Conservation (phyloP, 2,888 invertebrate genomes). For the Acutogordius australiensis region DNA sequence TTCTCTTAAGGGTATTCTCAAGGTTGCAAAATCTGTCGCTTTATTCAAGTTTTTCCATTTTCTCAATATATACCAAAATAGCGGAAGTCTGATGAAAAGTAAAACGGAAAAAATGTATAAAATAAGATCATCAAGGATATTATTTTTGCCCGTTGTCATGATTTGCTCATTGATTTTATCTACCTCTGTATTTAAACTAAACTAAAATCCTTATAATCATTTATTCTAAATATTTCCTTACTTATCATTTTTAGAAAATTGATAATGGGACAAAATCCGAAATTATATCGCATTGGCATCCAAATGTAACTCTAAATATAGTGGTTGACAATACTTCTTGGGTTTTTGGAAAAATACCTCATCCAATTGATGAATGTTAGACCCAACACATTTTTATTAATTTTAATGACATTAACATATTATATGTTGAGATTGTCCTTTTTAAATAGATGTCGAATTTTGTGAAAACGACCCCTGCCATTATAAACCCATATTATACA, state of each 20-base stretch:
- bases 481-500: conserved; percentile 69
- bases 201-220: too few species aligned
- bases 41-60: too few species aligned
- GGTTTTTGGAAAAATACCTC: conserved; percentile 60
- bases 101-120: too few species aligned
- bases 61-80: too few species aligned
- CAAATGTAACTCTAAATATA: conserved; percentile 74
- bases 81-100: too few species aligned
- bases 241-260: conserved; percentile 30
- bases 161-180: too few species aligned
- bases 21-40: too few species aligned
- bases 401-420: conserved; percentile 12
- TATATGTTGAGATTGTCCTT: too few species aligned
- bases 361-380: conserved; percentile 55
- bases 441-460: not conserved
- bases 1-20: too few species aligned
- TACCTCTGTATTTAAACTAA: too few species aligned
- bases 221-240: conserved; percentile 14
- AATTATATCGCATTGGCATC: conserved; percentile 92
- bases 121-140: too few species aligned
- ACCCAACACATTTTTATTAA: conserved; percentile 15
- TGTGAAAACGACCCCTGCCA: conserved; percentile 39
- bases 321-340: conserved; percentile 83
- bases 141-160: too few species aligned
- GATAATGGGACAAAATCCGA: conserved; percentile 30